Percentiles rank a stretch among this genome's conserved stretches.
phyloP scores from a whole-genome alignment of 2,888 invertebrate genomes.

The Lacanobia oleracea region DNA sequence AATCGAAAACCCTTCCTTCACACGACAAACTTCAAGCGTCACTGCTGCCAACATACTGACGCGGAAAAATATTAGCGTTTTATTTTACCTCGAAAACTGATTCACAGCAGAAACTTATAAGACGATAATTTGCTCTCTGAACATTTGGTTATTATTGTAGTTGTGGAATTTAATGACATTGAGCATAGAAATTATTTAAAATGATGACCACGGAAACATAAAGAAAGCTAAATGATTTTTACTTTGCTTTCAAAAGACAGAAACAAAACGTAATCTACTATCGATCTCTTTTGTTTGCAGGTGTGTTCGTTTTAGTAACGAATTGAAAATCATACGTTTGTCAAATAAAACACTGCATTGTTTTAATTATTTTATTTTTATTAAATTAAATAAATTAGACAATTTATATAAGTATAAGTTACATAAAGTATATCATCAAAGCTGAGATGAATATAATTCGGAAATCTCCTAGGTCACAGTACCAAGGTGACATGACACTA shows the following conservation, averaged over 20 bases:
- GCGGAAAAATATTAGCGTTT: slow-evolving; percentile 33
- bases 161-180: background rate
- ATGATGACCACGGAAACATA: too few species aligned
- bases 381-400: too few species aligned
- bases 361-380: background rate
- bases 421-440: background rate
- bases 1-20: slow-evolving; percentile 59
- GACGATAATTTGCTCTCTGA: background rate
- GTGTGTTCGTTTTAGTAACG: slow-evolving; percentile 7
- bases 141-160: background rate
- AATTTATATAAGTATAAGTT: too few species aligned
- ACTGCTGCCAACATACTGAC: slow-evolving; percentile 59
- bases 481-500: too few species aligned
- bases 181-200: background rate
- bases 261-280: slow-evolving; percentile 39
- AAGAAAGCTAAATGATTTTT: background rate
- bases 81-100: slow-evolving; percentile 17
- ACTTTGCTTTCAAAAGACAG: background rate
- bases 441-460: too few species aligned
- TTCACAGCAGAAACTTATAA: background rate
- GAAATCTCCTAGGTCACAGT: background rate
- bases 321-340: background rate
- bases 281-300: slow-evolving; percentile 28
- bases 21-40: slow-evolving; percentile 61
- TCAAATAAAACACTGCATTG: background rate